These are phyloP conservation scores for Perca flavescens DNA, from an alignment of 2,113 vertebrate genomes.

Conservation along the genomic window DNA sequence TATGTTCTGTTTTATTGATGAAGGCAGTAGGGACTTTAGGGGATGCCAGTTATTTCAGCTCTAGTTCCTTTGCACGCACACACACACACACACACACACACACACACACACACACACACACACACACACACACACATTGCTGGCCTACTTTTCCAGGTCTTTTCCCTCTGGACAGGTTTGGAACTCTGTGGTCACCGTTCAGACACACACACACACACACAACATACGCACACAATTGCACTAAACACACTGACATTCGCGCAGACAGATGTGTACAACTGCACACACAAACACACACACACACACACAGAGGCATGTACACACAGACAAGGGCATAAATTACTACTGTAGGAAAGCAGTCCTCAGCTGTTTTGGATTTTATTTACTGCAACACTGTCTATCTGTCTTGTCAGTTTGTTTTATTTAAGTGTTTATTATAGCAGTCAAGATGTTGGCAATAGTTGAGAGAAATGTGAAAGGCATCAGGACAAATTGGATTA, in stretches of 20 bases:
- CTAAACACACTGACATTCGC: constrained; percentile 16
- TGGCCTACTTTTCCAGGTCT: constrained; percentile 75
- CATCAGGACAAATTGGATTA: not conserved
- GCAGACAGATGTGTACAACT: constrained; percentile 38
- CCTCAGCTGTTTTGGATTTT: constrained; percentile 30
- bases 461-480: not conserved
- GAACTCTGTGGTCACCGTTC: constrained; percentile 56
- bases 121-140: constrained; percentile 2
- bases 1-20: constrained; percentile 81
- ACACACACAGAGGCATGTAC: not conserved
- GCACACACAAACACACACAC: not conserved
- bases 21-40: constrained; percentile 74
- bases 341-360: constrained; percentile 16
- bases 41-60: constrained; percentile 80
- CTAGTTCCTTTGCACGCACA: constrained; percentile 67
- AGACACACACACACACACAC: constrained; percentile 30
- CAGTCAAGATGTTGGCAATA: not conserved
- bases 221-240: constrained; percentile 12
- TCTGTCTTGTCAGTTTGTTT: not conserved
- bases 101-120: constrained; percentile 25
- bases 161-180: constrained; percentile 70
- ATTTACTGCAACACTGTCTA: not conserved
- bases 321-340: constrained; percentile 49
- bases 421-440: not conserved
- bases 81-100: constrained; percentile 31